Evolutionary conservation across 2,797 vertebrate genomes (phyloP), one percentile per base, ranked within the genome.

Genomic region (Hippocampus kuda): DNA sequence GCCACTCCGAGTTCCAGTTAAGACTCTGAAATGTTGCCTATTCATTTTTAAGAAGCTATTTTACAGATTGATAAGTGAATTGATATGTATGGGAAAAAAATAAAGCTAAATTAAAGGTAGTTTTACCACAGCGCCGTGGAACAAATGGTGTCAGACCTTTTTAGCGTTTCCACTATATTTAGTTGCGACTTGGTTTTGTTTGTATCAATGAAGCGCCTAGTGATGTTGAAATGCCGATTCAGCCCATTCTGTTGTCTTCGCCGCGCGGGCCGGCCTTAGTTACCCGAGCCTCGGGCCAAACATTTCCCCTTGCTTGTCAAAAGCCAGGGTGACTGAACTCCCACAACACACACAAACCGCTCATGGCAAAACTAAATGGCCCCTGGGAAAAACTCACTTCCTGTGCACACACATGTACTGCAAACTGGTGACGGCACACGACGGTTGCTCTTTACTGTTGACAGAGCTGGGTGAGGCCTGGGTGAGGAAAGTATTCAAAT

Each of bases 241-340:
- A 8, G 46, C 49, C 69, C 64, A 69, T 74, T 85, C 64, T 82
- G 67, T 66, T 62, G 65, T 68, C 65, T 75, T 67, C 70, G 59
- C 73, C 62, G 72, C 68, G 71, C 27, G 59, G 59, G 44, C 65
- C 9, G 68, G 82, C 90, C 91, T 83, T 90, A 87, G 91, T 89
- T 87, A 91, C 91, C 57, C 56, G 1, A 51, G 64, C 86, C 75
- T 83, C 72, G 84, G 89, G 90, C 88, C 86, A 90, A 90, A 79
- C 85, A 88, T 89, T 85, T 84, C 56, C 68, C 56, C 68, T 72
- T 70, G 77, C 73, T 72, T 76, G 73, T 81, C 71, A 82, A 85
- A 88, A 81, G 82, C 77, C 75, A 83, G 85, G 76, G 72, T 77
- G 83, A 80, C 70, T 80, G 74, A 83, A 82, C 44, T 60, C 76